Evolutionary conservation across 1,140 invertebrate genomes (phyloP), one percentile per base, ranked within the genome.

Genomic region (Stegodyphus dumicola): DNA sequence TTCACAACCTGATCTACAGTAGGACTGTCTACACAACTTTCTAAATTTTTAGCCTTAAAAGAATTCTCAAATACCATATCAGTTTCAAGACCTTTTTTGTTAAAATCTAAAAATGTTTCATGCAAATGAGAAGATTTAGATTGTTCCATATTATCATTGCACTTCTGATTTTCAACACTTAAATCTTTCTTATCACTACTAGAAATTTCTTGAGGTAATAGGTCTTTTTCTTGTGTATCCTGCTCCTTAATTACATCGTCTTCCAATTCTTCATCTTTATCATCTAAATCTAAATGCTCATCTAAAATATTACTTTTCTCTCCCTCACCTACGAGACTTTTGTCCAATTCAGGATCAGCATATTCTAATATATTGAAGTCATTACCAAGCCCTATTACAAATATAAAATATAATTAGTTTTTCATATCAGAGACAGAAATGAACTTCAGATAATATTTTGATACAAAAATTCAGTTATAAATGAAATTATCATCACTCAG

Each of bases 291-390:
- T 48, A 91, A 88, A 75, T 91, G 89, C 71, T 91, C 91, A 87
- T 91, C 91, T 78, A 92, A 90, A 64, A 91, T 91, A 73, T 88
- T 89, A 74, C 90, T 90, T 86, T 91, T 91, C 81, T 90, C 89
- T 85, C 89, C 90, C 75, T 90, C 89, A 71, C 87, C 88, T 49
- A 85, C 84, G 9, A 88, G 15, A 64, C 77, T 77, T 87, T 94
- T 94, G 85, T 96, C 95, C n/a, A 97, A 91, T 91, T 98, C 96
- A 1, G 97, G 95, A 93, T 98, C 97, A 0, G 96, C 97, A 91
- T 98, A 98, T 90, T 97, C 96, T 64, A 98, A 90, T 88, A 99
- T 98, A 90, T 98, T 98, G 91, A 98, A 98, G 91, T 98, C 96
- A 89, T 96, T 94, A 15, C 96, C 96, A 92, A 97, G 95, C 92